phyloP scores from a whole-genome alignment of 2,797 vertebrate genomes.

The Scyliorhinus canicula region DNA sequence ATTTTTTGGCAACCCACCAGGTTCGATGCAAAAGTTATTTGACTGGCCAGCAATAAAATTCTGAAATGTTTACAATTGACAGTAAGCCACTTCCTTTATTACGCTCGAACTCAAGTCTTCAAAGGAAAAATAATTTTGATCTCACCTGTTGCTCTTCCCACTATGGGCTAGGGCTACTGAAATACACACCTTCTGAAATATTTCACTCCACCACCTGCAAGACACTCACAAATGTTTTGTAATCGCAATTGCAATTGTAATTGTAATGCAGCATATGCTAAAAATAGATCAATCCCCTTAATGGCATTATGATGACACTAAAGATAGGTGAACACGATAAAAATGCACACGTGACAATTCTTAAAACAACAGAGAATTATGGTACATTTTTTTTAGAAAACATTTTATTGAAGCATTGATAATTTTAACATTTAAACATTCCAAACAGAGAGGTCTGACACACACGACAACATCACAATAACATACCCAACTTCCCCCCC shows the following conservation, averaged over 20 bases:
- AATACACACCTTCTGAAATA: not conserved
- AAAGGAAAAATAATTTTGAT: not conserved
- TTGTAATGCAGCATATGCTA: not conserved
- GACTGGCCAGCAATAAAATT: not conserved
- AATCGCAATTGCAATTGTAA: not conserved
- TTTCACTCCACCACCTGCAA: not conserved
- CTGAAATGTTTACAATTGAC: not conserved
- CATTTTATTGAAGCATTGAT: too few relatives aligned
- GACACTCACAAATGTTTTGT: not conserved
- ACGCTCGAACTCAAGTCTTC: not conserved
- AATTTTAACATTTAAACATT: too few relatives aligned
- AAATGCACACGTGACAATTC: not conserved
- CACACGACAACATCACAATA: too few relatives aligned
- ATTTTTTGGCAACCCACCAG: not conserved
- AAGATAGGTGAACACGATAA: not conserved
- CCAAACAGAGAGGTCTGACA: too few relatives aligned
- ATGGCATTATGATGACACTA: not conserved
- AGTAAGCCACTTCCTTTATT: not conserved
- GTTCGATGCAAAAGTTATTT: too few relatives aligned
- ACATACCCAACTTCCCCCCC: too few relatives aligned
- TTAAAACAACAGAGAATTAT: too few relatives aligned
- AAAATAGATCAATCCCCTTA: not conserved
- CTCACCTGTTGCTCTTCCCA: not conserved
- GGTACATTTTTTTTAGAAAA: too few relatives aligned
- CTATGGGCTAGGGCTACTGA: too few relatives aligned